Percentiles rank a stretch among this genome's conserved stretches.
These are phyloP conservation scores for Bradypodion ventrale DNA, from an alignment of 2,797 vertebrate genomes.

Conservation along the genomic window DNA sequence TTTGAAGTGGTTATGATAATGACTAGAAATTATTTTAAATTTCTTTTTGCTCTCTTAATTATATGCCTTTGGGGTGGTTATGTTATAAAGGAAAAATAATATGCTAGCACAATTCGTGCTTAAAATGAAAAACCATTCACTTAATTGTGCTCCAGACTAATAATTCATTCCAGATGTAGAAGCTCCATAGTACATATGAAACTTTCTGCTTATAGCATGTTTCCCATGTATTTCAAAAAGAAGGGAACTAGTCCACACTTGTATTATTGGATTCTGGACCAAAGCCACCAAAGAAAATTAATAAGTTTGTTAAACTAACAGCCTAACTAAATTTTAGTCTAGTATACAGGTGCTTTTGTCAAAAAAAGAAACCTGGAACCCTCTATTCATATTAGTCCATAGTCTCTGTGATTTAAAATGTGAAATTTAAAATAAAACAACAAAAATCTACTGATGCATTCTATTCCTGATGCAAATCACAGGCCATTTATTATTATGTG, in stretches of 20 bases:
- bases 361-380: too few relatives aligned
- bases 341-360: too few relatives aligned
- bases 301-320: too few relatives aligned
- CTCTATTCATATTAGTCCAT: too few relatives aligned
- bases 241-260: not conserved
- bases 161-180: not conserved
- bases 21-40: not conserved
- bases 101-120: not conserved
- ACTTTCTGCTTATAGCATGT: not conserved
- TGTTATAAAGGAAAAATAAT: not conserved
- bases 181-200: not conserved
- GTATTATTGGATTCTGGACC: not conserved
- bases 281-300: too few relatives aligned
- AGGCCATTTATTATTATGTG: too few relatives aligned
- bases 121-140: conserved; percentile 14
- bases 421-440: too few relatives aligned
- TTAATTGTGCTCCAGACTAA: not conserved
- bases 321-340: too few relatives aligned
- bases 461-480: too few relatives aligned
- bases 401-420: too few relatives aligned
- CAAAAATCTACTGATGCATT: too few relatives aligned
- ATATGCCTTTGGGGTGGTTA: not conserved
- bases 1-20: conserved; percentile 43
- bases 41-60: conserved; percentile 9
- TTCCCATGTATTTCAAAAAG: not conserved